A percentile compares a stretch with the other conserved stretches of the same genome.
phyloP scores from a whole-genome alignment of 2,888 invertebrate species.

The Trisateles emortualis region DNA sequence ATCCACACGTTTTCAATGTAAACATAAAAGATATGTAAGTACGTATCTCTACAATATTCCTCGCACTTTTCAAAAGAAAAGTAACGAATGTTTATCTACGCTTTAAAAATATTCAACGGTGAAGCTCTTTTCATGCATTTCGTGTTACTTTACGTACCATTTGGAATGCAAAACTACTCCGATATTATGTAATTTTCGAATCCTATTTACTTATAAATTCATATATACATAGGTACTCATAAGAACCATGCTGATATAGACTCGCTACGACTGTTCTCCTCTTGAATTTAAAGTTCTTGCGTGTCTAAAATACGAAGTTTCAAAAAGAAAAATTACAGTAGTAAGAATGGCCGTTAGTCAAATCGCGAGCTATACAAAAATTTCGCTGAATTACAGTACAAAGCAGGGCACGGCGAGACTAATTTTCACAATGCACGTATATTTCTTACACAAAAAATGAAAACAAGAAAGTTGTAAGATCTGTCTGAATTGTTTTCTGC shows the following conservation, averaged over 20 bases:
- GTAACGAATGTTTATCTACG: slow-evolving; percentile 34
- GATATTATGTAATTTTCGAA: slow-evolving; percentile 43
- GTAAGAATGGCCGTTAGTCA: slow-evolving; percentile 9
- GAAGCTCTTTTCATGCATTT: slow-evolving; percentile 41
- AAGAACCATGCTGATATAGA: slow-evolving; percentile 23
- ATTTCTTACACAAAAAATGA: slow-evolving; percentile 37
- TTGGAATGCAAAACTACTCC: slow-evolving; percentile 44
- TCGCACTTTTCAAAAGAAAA: slow-evolving; percentile 33
- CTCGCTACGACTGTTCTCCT: slow-evolving; percentile 18
- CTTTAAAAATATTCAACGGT: slow-evolving; percentile 40
- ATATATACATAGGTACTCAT: slow-evolving; percentile 19
- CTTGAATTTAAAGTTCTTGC: slow-evolving; percentile 34
- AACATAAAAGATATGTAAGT: slow-evolving; percentile 16
- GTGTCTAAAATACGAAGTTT: slow-evolving; percentile 23
- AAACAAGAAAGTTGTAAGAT: slow-evolving; percentile 54
- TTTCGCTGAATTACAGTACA: slow-evolving; percentile 13
- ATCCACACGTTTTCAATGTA: slow-evolving; percentile 17
- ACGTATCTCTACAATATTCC: slow-evolving; percentile 22
- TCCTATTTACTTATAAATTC: slow-evolving; percentile 39
- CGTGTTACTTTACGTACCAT: slow-evolving; percentile 36
- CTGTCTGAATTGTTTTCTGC: slow-evolving; percentile 56
- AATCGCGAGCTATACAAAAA: slow-evolving; percentile 13
- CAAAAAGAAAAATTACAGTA: slow-evolving; percentile 15
- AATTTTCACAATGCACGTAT: slow-evolving; percentile 28
- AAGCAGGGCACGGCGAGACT: slow-evolving; percentile 15